Evolutionary conservation across 1,140 invertebrate species (phyloP).

Genomic region (Drosophila seguyi): DNA sequence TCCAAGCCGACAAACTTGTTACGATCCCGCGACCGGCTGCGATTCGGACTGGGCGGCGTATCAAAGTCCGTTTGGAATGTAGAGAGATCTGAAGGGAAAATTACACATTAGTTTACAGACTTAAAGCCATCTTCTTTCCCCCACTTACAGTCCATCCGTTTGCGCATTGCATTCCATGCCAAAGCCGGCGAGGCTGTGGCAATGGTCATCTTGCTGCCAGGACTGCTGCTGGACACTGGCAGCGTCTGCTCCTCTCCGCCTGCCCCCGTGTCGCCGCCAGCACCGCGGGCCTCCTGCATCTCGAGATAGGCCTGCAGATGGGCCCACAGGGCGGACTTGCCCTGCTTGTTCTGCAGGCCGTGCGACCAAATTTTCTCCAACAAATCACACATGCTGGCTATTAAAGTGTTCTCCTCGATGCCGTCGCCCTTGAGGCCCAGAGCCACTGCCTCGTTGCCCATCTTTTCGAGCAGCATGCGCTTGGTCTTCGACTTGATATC

Average conservation of each 20-base stretch:
- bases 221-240: conserved; percentile 57
- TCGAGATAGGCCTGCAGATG: conserved; percentile 96
- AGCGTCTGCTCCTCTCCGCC: conserved; percentile 86
- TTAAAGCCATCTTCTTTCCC: no score
- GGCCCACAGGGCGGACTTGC: conserved; percentile 97
- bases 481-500: conserved; percentile 97
- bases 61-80: conserved; percentile 90
- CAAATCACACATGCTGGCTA: conserved; percentile 98
- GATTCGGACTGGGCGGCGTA: conserved; percentile 86
- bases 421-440: conserved; percentile 90
- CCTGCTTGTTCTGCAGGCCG: conserved; percentile 97
- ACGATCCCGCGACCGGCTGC: conserved; percentile 85
- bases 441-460: conserved; percentile 94
- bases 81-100: conserved; percentile 89
- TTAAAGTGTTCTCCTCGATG: conserved; percentile 98
- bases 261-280: conserved; percentile 50
- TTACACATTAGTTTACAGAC: neutral
- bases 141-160: conserved; percentile 92
- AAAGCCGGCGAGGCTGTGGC: conserved; percentile 89
- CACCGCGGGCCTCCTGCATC: conserved; percentile 90
- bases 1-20: conserved; percentile 87
- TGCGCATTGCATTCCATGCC: conserved; percentile 95
- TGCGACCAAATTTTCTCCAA: conserved; percentile 99
- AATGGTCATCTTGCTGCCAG: conserved; percentile 64
- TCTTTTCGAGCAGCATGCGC: conserved; percentile 98